Evolutionary conservation across 1,140 invertebrate genomes (phyloP), one percentile per base, ranked within the genome.

Genomic region (Eupeodes corollae): DNA sequence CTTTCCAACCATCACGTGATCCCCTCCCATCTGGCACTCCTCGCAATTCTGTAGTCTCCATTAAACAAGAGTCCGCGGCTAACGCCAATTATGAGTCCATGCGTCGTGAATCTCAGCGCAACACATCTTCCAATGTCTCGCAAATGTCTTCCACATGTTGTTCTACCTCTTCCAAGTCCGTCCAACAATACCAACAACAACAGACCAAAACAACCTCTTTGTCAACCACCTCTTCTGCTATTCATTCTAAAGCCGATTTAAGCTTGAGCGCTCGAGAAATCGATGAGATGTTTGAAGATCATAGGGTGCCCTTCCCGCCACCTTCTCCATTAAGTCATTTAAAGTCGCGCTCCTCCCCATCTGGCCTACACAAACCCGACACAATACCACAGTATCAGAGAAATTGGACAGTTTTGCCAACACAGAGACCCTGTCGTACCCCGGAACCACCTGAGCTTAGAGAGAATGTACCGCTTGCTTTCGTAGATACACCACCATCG

Each of bases 361-460:
- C 73, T 48, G 73, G 71, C 39, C 64, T 79, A 49, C 75, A 78
- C 47, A 75, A 73, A 66, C 69, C 76, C 14, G 73, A 77, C 39
- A 69, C 65, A 56, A 75, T 78, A 56, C 77, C 77, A 21, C 63
- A 70, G 47, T 80, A 79, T 63, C 77, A 80, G 59, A 73, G 74
- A 67, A 72, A 78, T 57, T 71, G 78, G 57, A 75, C 75, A 51
- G 63, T 70, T 51, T 61, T 77, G 49, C 70, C 72, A 47, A 73
- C 72, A 44, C 73, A 76, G 58, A 69, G 69, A 47, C 60, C 63
- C 51, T 65, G 68, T 26, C 67, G 70, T 52, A 74, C 73, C 8
- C 73, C 73, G 47, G 74, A 75, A 38, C 66, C 66, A 11, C 61
- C 53, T 39, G 66, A 68, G 53, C 42, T 68, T 44, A 62, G 58